Base-by-base conservation (phyloP, 2,113 vertebrate species). In the Aegypius monachus region DNA sequence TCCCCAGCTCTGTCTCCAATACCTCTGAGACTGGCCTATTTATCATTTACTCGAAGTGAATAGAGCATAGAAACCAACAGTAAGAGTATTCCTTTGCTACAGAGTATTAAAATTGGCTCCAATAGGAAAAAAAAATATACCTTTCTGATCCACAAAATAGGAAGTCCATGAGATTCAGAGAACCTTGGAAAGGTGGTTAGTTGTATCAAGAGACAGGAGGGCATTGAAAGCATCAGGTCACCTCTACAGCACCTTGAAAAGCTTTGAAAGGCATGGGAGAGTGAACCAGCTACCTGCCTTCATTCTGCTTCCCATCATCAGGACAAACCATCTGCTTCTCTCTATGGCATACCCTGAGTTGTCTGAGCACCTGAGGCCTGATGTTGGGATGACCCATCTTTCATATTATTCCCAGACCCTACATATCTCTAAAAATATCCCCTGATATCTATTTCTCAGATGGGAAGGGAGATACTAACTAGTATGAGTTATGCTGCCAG, bases 301-400 rank as follows among this genome's bases (percentile, higher is more conserved):
- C 27, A 22, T 58, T 84, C 31, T 61, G 36, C 42, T 88, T 75
- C 19, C 8, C 7, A 40, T 70, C 17, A 70, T 21, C 27, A 74
- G 56, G 19, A n/a, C 77, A 17, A 72, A 40, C 9, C 5, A 45
- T 42, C 19, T 45, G 1, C 15, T 32, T 6, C 16, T 26, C 1
- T 3, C 8, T 56, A 1, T 10, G 38, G 2, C 20, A 47, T 13
- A 45, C 17, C 3, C 12, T 0, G 2, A 42, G 17, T 6, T 47
- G 2, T 16, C 29, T 53, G 42, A 55, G 29, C 38, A 81, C n/a
- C 13, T 55, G 32, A 78, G 13, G 22, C 55, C n/a, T 15, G 42
- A 42, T 18, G 13, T 7, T 40, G 26, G 9, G 38, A 55, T 34
- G 18, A 81, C 10, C 18, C 4, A 14, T 42, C 22, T 65, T 63